Conservation (phyloP, 2,888 invertebrate species). For the Microctonus aethiopoides region DNA sequence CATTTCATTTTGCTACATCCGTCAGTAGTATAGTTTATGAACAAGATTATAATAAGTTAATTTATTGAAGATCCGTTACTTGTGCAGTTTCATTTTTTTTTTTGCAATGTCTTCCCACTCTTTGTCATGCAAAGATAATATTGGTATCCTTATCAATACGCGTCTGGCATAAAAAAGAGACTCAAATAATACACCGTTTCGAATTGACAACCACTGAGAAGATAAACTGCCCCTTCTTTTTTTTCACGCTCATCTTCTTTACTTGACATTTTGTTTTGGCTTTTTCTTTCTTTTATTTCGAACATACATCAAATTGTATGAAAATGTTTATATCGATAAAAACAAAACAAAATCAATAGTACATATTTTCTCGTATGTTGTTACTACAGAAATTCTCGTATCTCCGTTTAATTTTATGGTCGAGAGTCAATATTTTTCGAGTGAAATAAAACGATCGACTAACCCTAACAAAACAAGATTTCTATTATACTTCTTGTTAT, state of each 20-base stretch:
- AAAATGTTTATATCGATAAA: too few relatives aligned
- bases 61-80: too few relatives aligned
- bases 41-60: too few relatives aligned
- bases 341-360: not conserved
- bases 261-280: too few relatives aligned
- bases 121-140: not conserved
- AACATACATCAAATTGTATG: not conserved
- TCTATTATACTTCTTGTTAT: too few relatives aligned
- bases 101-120: not conserved
- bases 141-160: not conserved
- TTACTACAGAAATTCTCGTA: not conserved
- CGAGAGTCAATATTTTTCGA: constrained; percentile 1
- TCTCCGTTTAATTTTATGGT: not conserved
- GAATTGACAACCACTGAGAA: constrained; percentile 13
- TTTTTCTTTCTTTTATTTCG: not conserved
- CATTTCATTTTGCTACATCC: constrained; percentile 26
- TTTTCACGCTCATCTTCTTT: not conserved
- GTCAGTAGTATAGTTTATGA: too few relatives aligned
- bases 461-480: too few relatives aligned
- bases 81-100: not conserved
- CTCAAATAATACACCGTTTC: not conserved
- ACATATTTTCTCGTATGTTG: not conserved
- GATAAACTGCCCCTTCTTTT: constrained; percentile 10
- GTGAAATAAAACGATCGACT: not conserved
- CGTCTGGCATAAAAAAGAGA: not conserved